These are phyloP conservation scores for Lasioglossum leucozonium DNA, from an alignment of 2,888 invertebrate genomes.

Conservation along the genomic window DNA sequence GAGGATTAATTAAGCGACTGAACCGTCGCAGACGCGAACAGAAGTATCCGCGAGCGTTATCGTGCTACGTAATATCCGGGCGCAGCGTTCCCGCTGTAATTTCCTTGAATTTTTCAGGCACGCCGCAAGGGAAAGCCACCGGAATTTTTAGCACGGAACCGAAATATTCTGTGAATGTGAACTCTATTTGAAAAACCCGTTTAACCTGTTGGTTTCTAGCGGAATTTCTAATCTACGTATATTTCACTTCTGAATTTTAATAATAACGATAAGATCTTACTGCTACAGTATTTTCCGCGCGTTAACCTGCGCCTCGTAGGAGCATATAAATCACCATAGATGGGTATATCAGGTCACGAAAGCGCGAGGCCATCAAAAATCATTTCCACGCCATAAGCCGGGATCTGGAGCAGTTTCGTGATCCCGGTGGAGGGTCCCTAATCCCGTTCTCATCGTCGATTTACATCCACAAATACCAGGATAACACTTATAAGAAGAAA, in stretches of 20 bases:
- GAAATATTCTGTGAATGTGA: neutral
- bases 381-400: conserved; percentile 8
- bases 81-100: neutral
- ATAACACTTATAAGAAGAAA: conserved; percentile 3
- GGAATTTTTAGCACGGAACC: neutral
- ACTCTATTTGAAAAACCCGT: neutral
- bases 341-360: neutral
- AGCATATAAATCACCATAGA: neutral
- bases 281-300: neutral
- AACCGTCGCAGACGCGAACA: neutral
- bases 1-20: conserved; percentile 40
- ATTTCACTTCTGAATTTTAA: neutral
- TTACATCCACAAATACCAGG: conserved; percentile 1
- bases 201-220: neutral
- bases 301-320: neutral
- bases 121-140: neutral
- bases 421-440: conserved; percentile 2
- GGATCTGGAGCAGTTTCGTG: neutral
- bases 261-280: neutral
- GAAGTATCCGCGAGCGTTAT: neutral
- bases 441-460: neutral
- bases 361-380: neutral
- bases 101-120: neutral
- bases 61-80: neutral
- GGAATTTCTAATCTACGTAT: too few species aligned